Base-by-base conservation (phyloP, 2,797 vertebrate species). In the Steatocranus sp. region DNA sequence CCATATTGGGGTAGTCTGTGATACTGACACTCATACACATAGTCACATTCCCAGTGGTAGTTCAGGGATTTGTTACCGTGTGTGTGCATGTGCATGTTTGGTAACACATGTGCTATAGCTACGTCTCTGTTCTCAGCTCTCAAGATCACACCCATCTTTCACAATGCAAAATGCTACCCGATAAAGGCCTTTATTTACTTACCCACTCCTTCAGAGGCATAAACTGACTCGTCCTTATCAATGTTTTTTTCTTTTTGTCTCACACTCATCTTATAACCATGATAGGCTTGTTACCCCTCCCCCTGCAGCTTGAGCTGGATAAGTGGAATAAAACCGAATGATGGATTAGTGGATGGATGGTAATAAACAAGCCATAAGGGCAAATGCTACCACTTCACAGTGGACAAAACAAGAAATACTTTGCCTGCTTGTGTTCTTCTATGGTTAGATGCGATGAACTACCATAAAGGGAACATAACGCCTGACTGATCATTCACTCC, bases 181-280 rank as follows among this genome's bases (percentile, higher is more conserved):
- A 84, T 83, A 76, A 79, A 84, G 38, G 70, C 54, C 61, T 79
- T 68, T 91, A 50, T 92, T 91, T 82, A 89, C 86, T 61, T 23
- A 30, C 10, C 83, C 86, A 83, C 89, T 91, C 89, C 85, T 90
- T 83, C 32, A 83, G 79, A 84, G 23, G 30, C 50, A 54, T 61
- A 38, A 84, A 90, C 80, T 80, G 75, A 75, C 51, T 36, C 0
- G 25, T 8, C 2, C 30, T 66, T 81, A 56, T 82, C 32, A 61
- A 8, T 56, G 32, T 18, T 7, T 78, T 43, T 32, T 66, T 12
- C 10, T 76, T 36, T 70, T 41, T 75, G 17, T 12, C 20, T 30
- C 30, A 18, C 3, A 50, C n/a, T 34, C 8, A 30, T 74, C 1
- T 34, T 7, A 20, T 34, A 41, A 61, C 82, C 30, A 54, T 58